These are phyloP conservation scores for Trididemnum clinides DNA, from an alignment of 23 tunicate species.

Conservation along the genomic window DNA sequence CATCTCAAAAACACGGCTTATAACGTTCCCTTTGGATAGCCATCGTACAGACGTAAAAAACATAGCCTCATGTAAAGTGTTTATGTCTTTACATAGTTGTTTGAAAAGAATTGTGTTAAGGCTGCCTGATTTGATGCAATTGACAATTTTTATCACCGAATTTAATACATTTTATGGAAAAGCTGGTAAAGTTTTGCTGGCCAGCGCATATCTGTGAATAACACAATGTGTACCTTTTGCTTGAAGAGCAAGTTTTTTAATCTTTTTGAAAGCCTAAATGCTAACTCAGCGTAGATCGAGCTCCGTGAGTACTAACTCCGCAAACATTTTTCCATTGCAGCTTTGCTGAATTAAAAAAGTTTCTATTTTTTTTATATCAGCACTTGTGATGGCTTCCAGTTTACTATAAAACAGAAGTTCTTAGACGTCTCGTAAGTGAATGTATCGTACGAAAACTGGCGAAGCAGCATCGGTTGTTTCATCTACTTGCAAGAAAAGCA, in stretches of 20 bases:
- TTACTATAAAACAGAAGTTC: neutral
- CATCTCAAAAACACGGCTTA: too few species aligned
- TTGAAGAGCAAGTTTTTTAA: slow-evolving; percentile 8
- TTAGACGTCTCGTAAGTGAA: neutral
- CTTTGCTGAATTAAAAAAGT: slow-evolving; percentile 10
- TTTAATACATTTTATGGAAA: too few species aligned
- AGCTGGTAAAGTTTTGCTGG: too few species aligned
- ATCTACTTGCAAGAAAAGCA: too few species aligned
- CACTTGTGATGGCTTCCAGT: neutral
- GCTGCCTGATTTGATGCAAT: slow-evolving; percentile 3
- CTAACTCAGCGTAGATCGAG: slow-evolving; percentile 46
- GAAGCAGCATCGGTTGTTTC: too few species aligned
- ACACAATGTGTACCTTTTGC: too few species aligned
- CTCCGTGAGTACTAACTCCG: slow-evolving; percentile 56
- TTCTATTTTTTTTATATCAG: neutral
- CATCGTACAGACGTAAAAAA: slow-evolving; percentile 49
- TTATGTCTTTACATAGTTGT: slow-evolving; percentile 35
- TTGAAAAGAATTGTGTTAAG: slow-evolving; percentile 27
- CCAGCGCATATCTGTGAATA: too few species aligned
- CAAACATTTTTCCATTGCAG: slow-evolving; percentile 49
- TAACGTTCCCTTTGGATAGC: slow-evolving; percentile 50
- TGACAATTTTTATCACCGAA: too few species aligned
- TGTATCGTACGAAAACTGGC: too few species aligned
- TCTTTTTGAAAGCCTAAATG: slow-evolving; percentile 9
- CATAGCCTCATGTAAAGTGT: neutral